Evolutionary conservation across 2,888 invertebrate species (phyloP).

Genomic region (Calameuta pallipes): DNA sequence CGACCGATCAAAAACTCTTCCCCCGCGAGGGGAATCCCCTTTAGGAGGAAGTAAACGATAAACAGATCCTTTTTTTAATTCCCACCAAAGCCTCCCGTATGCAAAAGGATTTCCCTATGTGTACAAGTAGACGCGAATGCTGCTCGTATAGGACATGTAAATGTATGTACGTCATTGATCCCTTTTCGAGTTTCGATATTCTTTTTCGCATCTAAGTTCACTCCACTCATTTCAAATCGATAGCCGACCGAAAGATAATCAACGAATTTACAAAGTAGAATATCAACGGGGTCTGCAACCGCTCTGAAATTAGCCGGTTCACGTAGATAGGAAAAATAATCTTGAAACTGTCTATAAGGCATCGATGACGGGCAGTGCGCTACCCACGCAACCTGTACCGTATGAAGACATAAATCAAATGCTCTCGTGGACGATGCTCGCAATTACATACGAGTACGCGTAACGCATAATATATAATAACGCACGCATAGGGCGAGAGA

Average conservation of each 20-base stretch:
- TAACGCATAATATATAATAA: slow-evolving; percentile 59
- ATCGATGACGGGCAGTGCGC: not conserved
- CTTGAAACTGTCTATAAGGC: too few species aligned
- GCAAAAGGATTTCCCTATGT: not conserved
- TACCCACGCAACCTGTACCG: slow-evolving; percentile 23
- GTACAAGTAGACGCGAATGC: too few species aligned
- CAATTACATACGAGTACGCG: slow-evolving; percentile 62
- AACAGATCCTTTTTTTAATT: slow-evolving; percentile 2
- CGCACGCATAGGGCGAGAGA: slow-evolving; percentile 36
- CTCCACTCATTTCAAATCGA: too few species aligned
- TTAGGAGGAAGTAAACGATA: not conserved
- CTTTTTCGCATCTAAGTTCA: too few species aligned
- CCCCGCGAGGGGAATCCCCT: not conserved
- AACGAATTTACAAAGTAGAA: too few species aligned
- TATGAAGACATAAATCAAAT: slow-evolving; percentile 64
- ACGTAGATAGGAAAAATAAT: too few species aligned
- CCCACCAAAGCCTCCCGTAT: not conserved
- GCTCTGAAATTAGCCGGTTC: too few species aligned
- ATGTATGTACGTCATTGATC: too few species aligned
- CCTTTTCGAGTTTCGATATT: too few species aligned
- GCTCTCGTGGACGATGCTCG: slow-evolving; percentile 62
- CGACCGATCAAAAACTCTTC: slow-evolving; percentile 34
- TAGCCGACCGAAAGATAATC: too few species aligned
- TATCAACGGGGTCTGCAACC: too few species aligned
- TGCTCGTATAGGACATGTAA: not conserved